Evolutionary conservation across 1,140 invertebrate species (phyloP).

Genomic region (Brachionus paranguensis): DNA sequence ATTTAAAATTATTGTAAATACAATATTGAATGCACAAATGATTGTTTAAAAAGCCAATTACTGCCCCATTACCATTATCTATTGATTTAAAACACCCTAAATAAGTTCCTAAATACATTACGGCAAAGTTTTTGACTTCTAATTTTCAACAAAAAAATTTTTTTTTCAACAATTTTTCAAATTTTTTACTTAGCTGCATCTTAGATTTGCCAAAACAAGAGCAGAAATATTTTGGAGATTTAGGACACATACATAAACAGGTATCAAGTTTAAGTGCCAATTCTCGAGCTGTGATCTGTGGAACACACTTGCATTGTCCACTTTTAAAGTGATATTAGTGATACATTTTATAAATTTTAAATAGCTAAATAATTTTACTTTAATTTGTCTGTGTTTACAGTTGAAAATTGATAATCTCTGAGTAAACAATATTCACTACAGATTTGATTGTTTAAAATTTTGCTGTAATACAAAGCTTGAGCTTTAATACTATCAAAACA

Average conservation of each 20-base stretch:
- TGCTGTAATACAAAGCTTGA: background rate
- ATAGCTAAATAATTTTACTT: background rate
- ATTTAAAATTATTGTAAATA: background rate
- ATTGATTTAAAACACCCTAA: background rate
- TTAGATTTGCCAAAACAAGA: background rate
- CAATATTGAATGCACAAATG: conserved; percentile 1
- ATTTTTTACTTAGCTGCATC: background rate
- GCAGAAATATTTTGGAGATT: background rate
- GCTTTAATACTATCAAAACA: background rate
- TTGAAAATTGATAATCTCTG: background rate
- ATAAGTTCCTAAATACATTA: background rate
- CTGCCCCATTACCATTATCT: too few species aligned
- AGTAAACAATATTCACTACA: background rate
- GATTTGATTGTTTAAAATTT: background rate
- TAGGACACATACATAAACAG: background rate
- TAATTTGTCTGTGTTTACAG: background rate
- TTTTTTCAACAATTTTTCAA: background rate
- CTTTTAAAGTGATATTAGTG: background rate
- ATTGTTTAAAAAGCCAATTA: background rate
- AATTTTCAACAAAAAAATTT: background rate
- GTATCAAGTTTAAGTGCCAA: background rate
- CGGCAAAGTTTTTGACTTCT: background rate
- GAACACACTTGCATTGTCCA: background rate
- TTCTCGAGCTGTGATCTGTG: background rate
- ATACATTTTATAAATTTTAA: too few species aligned